Evolutionary conservation across 1,140 invertebrate genomes (phyloP).

Genomic region (Euwallacea fornicatus): DNA sequence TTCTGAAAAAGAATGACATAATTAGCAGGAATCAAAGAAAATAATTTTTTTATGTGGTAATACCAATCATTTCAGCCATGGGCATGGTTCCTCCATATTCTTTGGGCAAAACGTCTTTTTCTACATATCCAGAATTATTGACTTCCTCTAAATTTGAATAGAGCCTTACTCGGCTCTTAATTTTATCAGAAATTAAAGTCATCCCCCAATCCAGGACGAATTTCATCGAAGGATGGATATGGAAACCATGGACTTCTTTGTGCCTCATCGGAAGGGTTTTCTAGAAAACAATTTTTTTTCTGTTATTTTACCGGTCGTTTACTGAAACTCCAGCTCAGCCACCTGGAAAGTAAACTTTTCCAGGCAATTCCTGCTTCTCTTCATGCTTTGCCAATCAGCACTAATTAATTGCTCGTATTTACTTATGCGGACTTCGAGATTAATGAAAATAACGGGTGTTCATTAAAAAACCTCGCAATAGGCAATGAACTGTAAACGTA

Average conservation of each 20-base stretch:
- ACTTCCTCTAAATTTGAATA: conserved; percentile 66
- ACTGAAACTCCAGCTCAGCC: no score
- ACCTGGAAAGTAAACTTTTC: no score
- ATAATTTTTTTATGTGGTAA: neutral
- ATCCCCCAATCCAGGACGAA: conserved; percentile 80
- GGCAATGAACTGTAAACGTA: no score
- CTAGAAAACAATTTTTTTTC: conserved; percentile 53
- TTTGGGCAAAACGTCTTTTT: conserved; percentile 73
- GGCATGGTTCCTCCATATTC: conserved; percentile 81
- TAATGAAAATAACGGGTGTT: no score
- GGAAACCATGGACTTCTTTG: conserved; percentile 79
- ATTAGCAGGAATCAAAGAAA: neutral
- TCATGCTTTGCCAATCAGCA: no score
- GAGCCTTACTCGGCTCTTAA: conserved; percentile 71
- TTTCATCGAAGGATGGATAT: conserved; percentile 74
- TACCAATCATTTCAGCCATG: conserved; percentile 83
- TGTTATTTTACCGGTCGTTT: no score
- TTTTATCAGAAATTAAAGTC: conserved; percentile 79
- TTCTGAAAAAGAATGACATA: conserved; percentile 40
- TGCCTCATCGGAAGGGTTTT: conserved; percentile 81
- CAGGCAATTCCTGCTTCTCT: no score
- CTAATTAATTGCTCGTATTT: no score
- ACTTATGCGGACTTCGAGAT: no score
- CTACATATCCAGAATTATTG: conserved; percentile 56
- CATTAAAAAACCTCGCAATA: no score